Evolutionary conservation across 2,888 invertebrate genomes (phyloP), one percentile per base, ranked within the genome.

Genomic region (Pristionchus japonicus): DNA sequence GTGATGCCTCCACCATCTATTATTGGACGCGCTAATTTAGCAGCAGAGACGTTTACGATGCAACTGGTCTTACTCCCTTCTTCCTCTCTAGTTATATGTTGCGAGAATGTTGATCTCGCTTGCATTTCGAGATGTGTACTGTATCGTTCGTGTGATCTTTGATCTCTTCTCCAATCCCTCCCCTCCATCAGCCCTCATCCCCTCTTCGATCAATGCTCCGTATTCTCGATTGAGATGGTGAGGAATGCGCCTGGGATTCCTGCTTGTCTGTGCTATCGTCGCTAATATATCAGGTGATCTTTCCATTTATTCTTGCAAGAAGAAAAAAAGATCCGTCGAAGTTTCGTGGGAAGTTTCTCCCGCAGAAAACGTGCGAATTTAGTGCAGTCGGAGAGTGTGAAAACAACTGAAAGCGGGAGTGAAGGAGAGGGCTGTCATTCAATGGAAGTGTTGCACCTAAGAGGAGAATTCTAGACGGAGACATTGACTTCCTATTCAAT

Each of bases 231-330:
- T 77, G 77, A 77, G 47, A 77, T 77, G 77, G 77, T 77, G 77
- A 77, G 77, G 77, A 77, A 77, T 77, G 77, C 43, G 27, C 77
- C 43, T 77, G 77, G 9, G 77, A 43, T 40, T 43, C n/a, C 77
- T 77, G n/a, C 77, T 77, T 43, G 27, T 77, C 43, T 77, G 43
- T 77, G 77, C 77, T 47, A n/a, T 27, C 77, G 15, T 77, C 77
- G 43, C 77, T 77, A 77, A 77, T 77, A 23, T 43, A 43, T 47
- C 77, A 77, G 77, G 77, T 77, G 47, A 34, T 37, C 7, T 20
- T 15, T 31, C 23, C n/a, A 74, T 37, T 37, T 74, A 37, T 37
- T 20, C 40, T 67, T 13, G 31, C 17, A 61, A 20, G 15, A 11
- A 31, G 3, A 64, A 31, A 20, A 23, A 3, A 9, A 74, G 20